Evolutionary conservation across 2,797 vertebrate species (phyloP).

Genomic region (Jordanella pulchra): DNA sequence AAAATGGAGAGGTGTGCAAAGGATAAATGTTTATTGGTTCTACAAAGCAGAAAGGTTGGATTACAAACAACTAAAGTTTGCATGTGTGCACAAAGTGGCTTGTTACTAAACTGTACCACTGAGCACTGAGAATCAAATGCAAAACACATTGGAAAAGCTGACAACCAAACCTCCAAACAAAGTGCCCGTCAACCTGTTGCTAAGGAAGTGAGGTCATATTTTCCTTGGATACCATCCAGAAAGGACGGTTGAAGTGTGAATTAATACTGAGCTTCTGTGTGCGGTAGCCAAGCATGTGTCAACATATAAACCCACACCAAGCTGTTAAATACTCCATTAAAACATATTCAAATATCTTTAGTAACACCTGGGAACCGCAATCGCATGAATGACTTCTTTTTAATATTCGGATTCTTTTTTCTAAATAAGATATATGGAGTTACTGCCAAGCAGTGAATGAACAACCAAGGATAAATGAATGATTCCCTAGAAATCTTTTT

Average conservation of each 20-base stretch:
- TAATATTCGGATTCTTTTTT: background rate
- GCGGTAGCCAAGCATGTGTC: slow-evolving; percentile 59
- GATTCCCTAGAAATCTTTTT: no score
- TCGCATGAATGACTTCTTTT: slow-evolving; percentile 27
- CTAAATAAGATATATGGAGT: background rate
- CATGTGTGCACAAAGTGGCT: slow-evolving; percentile 16
- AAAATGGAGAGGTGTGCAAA: slow-evolving; percentile 43
- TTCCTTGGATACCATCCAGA: slow-evolving; percentile 69
- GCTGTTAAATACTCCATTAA: slow-evolving; percentile 37
- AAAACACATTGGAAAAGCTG: slow-evolving; percentile 74
- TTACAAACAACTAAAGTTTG: background rate
- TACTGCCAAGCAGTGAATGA: slow-evolving; percentile 5
- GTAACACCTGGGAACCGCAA: slow-evolving; percentile 17
- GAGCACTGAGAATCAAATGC: slow-evolving; percentile 47
- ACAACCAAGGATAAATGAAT: background rate
- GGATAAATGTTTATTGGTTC: slow-evolving; percentile 50
- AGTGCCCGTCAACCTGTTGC: slow-evolving; percentile 69
- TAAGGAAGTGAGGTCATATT: slow-evolving; percentile 78
- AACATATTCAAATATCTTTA: slow-evolving; percentile 31
- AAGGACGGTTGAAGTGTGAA: slow-evolving; percentile 63
- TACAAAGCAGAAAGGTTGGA: slow-evolving; percentile 27
- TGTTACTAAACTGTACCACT: slow-evolving; percentile 35
- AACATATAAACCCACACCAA: slow-evolving; percentile 38
- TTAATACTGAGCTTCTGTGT: slow-evolving; percentile 72
- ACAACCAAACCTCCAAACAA: slow-evolving; percentile 69